Conservation (phyloP, 2,113 vertebrate species). For the Litocranius walleri region DNA sequence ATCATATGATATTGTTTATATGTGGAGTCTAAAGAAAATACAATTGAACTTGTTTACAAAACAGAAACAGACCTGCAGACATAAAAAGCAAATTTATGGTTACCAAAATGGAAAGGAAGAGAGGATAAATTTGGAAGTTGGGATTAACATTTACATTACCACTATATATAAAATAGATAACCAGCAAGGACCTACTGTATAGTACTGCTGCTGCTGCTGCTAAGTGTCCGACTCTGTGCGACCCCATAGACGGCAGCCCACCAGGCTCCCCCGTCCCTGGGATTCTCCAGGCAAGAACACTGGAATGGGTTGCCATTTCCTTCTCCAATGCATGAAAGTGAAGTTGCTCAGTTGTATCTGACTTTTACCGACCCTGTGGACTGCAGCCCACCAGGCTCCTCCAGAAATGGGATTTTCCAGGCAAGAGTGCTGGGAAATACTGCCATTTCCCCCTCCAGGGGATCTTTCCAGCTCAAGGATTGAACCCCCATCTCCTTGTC, state of each 20-base stretch:
- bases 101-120: background rate
- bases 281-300: too few relatives aligned
- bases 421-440: background rate
- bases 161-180: background rate
- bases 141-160: background rate
- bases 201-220: too few relatives aligned
- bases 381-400: too few relatives aligned
- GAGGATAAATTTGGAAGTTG: background rate
- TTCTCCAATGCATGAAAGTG: too few relatives aligned
- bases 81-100: background rate
- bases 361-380: fast-evolving
- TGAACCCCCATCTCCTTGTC: background rate
- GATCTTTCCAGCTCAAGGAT: background rate
- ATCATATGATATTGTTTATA: background rate
- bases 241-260: too few relatives aligned
- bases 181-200: background rate
- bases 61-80: background rate
- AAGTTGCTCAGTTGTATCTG: too few relatives aligned
- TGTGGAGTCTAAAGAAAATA: background rate
- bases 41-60: background rate
- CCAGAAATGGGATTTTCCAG: too few relatives aligned
- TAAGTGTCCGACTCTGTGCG: too few relatives aligned
- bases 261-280: too few relatives aligned
- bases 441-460: background rate
- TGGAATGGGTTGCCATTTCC: too few relatives aligned